Conservation (phyloP, 2,888 invertebrate species). For the Busseola fusca region DNA sequence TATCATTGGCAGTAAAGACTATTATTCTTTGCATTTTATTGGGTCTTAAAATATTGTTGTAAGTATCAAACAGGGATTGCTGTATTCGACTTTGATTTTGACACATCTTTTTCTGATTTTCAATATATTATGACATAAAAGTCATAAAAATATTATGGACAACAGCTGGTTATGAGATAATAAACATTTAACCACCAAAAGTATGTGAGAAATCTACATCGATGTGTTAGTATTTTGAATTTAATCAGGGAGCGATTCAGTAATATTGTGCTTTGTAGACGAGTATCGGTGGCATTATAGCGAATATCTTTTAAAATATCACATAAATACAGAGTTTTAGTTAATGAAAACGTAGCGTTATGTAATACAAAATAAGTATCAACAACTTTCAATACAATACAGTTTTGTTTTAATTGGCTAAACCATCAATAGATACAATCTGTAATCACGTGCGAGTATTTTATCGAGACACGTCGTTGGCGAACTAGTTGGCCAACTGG, state of each 20-base stretch:
- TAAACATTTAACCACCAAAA: not conserved
- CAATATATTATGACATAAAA: slow-evolving; percentile 2
- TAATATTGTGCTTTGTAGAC: not conserved
- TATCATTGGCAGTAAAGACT: not conserved
- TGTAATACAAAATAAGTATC: not conserved
- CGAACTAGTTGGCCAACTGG: not conserved
- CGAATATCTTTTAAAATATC: slow-evolving; percentile 3
- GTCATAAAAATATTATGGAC: not conserved
- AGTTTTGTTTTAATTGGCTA: no score
- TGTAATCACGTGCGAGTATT: not conserved
- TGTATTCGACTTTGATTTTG: not conserved
- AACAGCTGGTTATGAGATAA: not conserved
- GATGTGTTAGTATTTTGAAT: not conserved
- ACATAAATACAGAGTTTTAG: not conserved
- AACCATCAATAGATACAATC: not conserved
- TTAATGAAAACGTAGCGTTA: not conserved
- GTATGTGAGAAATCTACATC: not conserved
- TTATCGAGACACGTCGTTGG: not conserved
- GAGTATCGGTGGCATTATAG: no score
- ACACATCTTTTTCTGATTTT: not conserved
- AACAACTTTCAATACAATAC: not conserved
- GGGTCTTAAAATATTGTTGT: not conserved
- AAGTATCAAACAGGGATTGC: not conserved
- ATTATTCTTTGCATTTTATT: slow-evolving; percentile 5
- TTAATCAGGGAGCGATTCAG: not conserved